Percentiles rank a stretch among this genome's conserved stretches.
phyloP scores from a whole-genome alignment of 2,113 vertebrate species.

The Corynorhinus townsendii region DNA sequence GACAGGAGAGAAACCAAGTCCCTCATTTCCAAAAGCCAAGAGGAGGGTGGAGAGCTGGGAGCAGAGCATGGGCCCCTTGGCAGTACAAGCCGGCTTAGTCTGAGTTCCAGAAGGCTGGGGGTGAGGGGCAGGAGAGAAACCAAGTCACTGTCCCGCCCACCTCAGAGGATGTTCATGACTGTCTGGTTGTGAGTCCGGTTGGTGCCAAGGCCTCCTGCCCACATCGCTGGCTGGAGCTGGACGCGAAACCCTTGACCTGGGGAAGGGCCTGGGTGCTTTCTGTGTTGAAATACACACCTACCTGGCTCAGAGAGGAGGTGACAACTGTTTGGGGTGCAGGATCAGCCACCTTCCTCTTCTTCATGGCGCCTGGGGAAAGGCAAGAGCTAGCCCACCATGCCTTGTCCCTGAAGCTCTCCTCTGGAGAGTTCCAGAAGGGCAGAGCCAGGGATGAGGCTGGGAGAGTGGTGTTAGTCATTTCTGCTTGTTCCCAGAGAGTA shows the following conservation, averaged over 20 bases:
- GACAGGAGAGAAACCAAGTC: neutral
- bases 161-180: fast-evolving
- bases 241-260: neutral
- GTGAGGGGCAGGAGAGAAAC: neutral
- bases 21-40: neutral
- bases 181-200: neutral
- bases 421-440: neutral
- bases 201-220: neutral
- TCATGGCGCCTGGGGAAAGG: neutral
- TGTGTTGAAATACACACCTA: slow-evolving; percentile 80
- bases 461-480: fast-evolving
- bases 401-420: neutral
- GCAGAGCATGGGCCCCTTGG: no score
- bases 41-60: no score
- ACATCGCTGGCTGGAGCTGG: neutral
- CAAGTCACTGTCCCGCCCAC: fast-evolving
- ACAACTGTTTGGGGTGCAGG: fast-evolving
- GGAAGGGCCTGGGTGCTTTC: slow-evolving; percentile 58
- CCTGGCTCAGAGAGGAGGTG: slow-evolving; percentile 76
- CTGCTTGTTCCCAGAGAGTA: neutral
- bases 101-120: fast-evolving
- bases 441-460: neutral
- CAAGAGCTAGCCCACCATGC: neutral
- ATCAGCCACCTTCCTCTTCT: neutral
- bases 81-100: no score